Percentiles rank a stretch among this genome's conserved stretches.
Evolutionary conservation across 2,797 vertebrate genomes (phyloP).

Genomic region (Gephyroberyx darwinii): DNA sequence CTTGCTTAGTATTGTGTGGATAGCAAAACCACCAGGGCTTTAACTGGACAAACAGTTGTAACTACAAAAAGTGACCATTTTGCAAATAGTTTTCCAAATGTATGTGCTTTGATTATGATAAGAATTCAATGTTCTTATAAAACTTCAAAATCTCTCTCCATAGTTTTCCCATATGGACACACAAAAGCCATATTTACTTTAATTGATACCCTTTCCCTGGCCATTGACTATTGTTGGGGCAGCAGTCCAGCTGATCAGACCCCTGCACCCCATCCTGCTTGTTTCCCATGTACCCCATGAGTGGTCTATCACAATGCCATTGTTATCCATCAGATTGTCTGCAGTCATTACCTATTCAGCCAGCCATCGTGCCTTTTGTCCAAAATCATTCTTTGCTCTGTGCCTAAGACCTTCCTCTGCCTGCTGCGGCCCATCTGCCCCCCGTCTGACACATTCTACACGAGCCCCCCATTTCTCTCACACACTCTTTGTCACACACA

Average conservation of each 20-base stretch:
- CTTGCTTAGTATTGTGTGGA: conserved; percentile 11
- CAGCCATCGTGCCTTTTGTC: conserved; percentile 79
- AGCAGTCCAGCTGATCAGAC: conserved; percentile 73
- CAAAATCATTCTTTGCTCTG: conserved; percentile 73
- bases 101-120: background rate
- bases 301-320: conserved; percentile 77
- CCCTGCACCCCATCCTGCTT: conserved; percentile 52
- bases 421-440: conserved; percentile 78
- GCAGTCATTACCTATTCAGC: conserved; percentile 78
- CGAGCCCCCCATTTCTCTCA: conserved; percentile 30
- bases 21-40: conserved; percentile 11
- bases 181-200: conserved; percentile 62
- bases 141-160: conserved; percentile 26
- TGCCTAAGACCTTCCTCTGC: conserved; percentile 72
- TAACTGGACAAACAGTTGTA: background rate
- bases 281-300: conserved; percentile 70
- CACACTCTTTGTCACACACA: conserved; percentile 12
- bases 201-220: conserved; percentile 64
- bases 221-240: conserved; percentile 65
- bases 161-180: conserved; percentile 54
- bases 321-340: conserved; percentile 79
- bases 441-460: conserved; percentile 56
- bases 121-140: conserved; percentile 3
- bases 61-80: conserved; percentile 3
- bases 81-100: background rate